Base-by-base conservation (phyloP, 2,888 invertebrate species). In the Tortrix viridana region DNA sequence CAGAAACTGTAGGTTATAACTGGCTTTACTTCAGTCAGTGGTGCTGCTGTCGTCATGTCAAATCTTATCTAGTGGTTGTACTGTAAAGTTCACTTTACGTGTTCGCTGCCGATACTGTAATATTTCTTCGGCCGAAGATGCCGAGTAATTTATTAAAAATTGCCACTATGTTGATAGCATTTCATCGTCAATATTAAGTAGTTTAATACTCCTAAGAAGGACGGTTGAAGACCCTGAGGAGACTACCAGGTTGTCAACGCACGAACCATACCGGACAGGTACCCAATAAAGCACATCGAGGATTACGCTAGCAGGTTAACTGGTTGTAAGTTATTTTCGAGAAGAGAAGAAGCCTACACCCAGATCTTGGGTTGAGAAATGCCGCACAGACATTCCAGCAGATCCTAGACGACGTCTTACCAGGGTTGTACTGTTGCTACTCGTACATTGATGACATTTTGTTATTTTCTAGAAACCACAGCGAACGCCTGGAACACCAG, bases 341-440 rank as follows among this genome's bases (percentile, higher is more conserved):
- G 41, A 2, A 48, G 66, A 1, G 69, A 69, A 4, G 57, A 69
- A 44, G 81, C 80, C 1, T 89, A 76, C 61, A 71, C 79, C 58
- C 81, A 82, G 46, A 82, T 88, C 85, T 84, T 20, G 84, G 85
- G 4, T 69, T 87, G 0, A 55, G 80, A 0, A 86, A 87, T 57
- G 83, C 84, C 0, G 81, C 76, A 0, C 82, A 85, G 62, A 80
- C 81, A 0, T 76, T 86, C 62, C 82, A 85, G 57, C 67, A 80
- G 0, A 81, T 82, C 49, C 76, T 86, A 22, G 75, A 83, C 43
- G 69, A 73, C 38, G 54, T 67, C 3, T 22, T 62, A 5, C 32
- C 59, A 16, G 67, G 60, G 0, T 46, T 70, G 6, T 59, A 66
- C 12, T 66, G 66, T 19, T 60, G 52, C 12, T 79, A 69, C 57